Percentiles rank a stretch among this genome's conserved stretches.
phyloP scores from a whole-genome alignment of 1,140 invertebrate genomes.

The Bombus vancouverensis region DNA sequence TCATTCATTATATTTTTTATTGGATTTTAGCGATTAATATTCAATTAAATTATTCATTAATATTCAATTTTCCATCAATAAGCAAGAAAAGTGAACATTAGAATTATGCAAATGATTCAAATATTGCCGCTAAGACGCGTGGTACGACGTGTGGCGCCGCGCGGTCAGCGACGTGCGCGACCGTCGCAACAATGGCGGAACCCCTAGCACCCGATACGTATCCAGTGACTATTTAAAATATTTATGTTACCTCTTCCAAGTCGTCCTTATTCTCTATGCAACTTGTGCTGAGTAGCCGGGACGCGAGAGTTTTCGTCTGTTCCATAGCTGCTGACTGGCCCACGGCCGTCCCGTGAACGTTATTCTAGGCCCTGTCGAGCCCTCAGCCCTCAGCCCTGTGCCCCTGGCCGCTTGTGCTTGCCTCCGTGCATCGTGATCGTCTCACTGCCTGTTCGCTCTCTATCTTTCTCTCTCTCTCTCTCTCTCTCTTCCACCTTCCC shows the following conservation, averaged over 20 bases:
- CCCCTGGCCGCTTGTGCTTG: conserved; percentile 79
- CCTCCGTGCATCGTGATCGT: conserved; percentile 81
- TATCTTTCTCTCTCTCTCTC: conserved; percentile 64
- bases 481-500: conserved; percentile 53
- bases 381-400: conserved; percentile 79
- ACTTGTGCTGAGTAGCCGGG: conserved; percentile 84
- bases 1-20: no score
- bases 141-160: conserved; percentile 72
- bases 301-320: conserved; percentile 73
- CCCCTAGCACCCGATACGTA: conserved; percentile 78
- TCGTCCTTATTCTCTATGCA: conserved; percentile 92
- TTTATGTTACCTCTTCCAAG: conserved; percentile 89
- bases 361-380: conserved; percentile 72
- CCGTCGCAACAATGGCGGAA: conserved; percentile 79
- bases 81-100: not conserved
- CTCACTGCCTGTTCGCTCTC: conserved; percentile 69
- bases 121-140: conserved; percentile 73
- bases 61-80: no score
- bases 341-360: conserved; percentile 63
- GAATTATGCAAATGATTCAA: conserved; percentile 53
- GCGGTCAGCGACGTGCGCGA: conserved; percentile 72
- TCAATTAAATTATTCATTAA: not conserved
- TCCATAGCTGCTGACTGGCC: conserved; percentile 74
- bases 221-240: conserved; percentile 76
- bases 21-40: not conserved